Evolutionary conservation across 2,113 vertebrate genomes (phyloP).

Genomic region (Peucedramus taeniatus): DNA sequence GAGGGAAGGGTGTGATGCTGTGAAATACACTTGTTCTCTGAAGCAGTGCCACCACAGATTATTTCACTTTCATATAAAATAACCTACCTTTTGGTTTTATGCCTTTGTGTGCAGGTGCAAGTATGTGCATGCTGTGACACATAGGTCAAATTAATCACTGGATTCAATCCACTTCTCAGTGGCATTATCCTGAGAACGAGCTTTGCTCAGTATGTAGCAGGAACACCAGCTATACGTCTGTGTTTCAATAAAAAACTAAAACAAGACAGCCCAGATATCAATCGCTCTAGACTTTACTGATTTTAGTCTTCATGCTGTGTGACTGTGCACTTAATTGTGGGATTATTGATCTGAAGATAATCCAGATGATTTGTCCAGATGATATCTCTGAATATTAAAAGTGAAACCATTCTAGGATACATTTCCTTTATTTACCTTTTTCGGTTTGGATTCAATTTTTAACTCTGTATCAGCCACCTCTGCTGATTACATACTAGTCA

Average conservation of each 20-base stretch:
- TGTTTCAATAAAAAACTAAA: background rate
- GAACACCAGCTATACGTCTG: background rate
- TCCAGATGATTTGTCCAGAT: background rate
- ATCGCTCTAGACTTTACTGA: background rate
- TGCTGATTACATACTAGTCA: background rate
- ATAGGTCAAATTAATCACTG: background rate
- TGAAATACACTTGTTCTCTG: background rate
- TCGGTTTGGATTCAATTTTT: background rate
- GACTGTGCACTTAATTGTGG: background rate
- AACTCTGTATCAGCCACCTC: background rate
- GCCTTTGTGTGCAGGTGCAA: background rate
- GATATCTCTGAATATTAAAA: background rate
- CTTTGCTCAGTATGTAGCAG: background rate
- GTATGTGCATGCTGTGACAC: background rate
- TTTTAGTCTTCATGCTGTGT: background rate
- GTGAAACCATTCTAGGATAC: background rate
- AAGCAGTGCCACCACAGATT: background rate
- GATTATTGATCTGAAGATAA: background rate
- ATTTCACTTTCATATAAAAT: background rate
- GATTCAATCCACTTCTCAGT: background rate
- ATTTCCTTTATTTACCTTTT: background rate
- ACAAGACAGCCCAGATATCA: background rate
- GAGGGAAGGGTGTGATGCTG: background rate
- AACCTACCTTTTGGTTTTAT: background rate
- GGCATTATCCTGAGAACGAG: background rate